Percentiles rank a stretch among this genome's conserved stretches.
phyloP scores from a whole-genome alignment of 1,140 invertebrate species.

The Aporrectodea caliginosa region DNA sequence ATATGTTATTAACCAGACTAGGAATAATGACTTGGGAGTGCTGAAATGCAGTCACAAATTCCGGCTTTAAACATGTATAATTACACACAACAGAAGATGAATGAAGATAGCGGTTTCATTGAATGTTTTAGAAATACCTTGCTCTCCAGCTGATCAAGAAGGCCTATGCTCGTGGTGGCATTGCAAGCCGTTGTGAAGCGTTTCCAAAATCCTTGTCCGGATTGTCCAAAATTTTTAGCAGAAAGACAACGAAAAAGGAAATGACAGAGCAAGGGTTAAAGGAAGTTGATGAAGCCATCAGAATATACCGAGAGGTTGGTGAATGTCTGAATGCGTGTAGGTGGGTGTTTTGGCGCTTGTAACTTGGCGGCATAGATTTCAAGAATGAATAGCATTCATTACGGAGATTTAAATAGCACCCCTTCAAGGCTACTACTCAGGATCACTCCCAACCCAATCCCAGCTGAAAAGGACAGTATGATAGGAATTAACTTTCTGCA shows the following conservation, averaged over 20 bases:
- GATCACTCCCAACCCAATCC: not conserved
- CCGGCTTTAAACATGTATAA: no score
- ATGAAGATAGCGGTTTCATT: no score
- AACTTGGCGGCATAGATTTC: not conserved
- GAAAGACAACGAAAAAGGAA: not conserved
- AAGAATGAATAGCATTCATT: not conserved
- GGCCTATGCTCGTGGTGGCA: not conserved
- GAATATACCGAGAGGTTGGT: not conserved
- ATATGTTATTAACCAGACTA: no score
- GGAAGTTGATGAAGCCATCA: not conserved
- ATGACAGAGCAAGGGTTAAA: not conserved
- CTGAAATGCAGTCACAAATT: no score
- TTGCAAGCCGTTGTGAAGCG: not conserved
- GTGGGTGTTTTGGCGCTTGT: not conserved
- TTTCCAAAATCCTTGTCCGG: no score
- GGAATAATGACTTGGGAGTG: no score
- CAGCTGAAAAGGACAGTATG: not conserved
- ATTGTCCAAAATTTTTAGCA: not conserved
- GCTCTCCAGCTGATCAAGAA: not conserved
- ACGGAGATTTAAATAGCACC: no score
- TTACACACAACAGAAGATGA: no score
- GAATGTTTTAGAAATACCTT: not conserved
- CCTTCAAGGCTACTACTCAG: no score
- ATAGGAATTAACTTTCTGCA: not conserved
- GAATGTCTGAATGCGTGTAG: not conserved